Evolutionary conservation across 1,140 invertebrate genomes (phyloP).

Genomic region (Drosophila punjabiensis): DNA sequence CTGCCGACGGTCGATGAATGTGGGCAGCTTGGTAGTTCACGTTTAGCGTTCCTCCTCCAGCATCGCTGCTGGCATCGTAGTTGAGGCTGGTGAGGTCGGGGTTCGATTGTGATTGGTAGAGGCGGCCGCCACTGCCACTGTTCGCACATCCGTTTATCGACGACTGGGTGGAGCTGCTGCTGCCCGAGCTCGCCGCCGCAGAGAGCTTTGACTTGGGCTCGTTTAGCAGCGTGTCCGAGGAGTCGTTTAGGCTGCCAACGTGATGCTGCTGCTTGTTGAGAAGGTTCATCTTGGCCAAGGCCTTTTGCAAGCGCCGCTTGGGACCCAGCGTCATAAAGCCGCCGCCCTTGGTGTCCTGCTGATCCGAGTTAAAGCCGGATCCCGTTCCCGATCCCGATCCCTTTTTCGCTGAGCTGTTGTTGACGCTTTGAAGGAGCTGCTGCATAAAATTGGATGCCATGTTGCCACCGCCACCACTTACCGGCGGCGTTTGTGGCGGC

Average conservation of each 20-base stretch:
- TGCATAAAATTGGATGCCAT: constrained; percentile 81
- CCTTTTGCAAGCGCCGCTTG: constrained; percentile 93
- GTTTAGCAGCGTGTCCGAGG: constrained; percentile 66
- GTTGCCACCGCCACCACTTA: constrained; percentile 49
- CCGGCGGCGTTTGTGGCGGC: constrained; percentile 64
- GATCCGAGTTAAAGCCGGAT: constrained; percentile 51
- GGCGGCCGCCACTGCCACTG: constrained; percentile 74
- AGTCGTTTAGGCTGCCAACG: constrained; percentile 66
- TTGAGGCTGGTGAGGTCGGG: constrained; percentile 93
- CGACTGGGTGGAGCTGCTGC: constrained; percentile 55
- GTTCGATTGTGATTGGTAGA: constrained; percentile 95
- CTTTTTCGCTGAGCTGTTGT: constrained; percentile 87
- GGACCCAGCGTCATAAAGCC: constrained; percentile 95
- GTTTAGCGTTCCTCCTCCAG: constrained; percentile 46
- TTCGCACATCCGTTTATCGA: constrained; percentile 50
- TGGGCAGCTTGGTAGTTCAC: constrained; percentile 71
- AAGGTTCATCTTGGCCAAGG: constrained; percentile 96
- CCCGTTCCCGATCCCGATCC: constrained; percentile 74
- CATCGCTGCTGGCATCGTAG: constrained; percentile 88
- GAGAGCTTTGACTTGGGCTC: constrained; percentile 64
- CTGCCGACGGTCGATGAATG: constrained; percentile 71
- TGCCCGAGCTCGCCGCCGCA: constrained; percentile 52
- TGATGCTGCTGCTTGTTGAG: constrained; percentile 90
- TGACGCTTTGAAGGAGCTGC: constrained; percentile 76
- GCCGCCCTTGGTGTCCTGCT: constrained; percentile 88